Conservation (phyloP, 2,113 vertebrate genomes). For the Hemichromis elongatus region DNA sequence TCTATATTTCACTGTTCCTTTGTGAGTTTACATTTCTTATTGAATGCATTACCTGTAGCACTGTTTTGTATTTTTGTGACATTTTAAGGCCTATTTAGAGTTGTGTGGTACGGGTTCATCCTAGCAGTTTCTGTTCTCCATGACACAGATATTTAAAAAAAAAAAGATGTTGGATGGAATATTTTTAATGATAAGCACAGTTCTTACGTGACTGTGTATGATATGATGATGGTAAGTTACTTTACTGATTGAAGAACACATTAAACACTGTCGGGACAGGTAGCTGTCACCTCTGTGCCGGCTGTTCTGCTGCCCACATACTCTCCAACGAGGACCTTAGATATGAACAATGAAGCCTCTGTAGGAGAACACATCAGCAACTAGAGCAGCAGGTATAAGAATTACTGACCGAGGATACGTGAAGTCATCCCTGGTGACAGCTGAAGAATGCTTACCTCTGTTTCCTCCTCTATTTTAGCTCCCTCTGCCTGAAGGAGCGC, state of each 20-base stretch:
- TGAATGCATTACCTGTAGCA: background rate
- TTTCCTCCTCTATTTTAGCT: conserved; percentile 97
- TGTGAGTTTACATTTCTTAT: background rate
- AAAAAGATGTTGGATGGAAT: background rate
- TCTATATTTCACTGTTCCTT: background rate
- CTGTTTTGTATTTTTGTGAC: background rate
- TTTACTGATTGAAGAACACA: background rate
- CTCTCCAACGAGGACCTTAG: background rate
- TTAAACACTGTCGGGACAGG: background rate
- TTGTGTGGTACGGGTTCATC: background rate
- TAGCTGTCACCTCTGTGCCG: background rate
- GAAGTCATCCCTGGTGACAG: background rate
- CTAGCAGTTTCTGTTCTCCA: background rate
- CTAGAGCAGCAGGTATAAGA: background rate
- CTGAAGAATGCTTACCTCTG: conserved; percentile 78
- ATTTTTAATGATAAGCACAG: background rate
- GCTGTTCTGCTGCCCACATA: background rate
- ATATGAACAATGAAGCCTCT: background rate
- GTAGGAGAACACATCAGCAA: background rate
- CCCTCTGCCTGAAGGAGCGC: conserved; percentile 93
- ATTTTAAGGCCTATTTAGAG: background rate
- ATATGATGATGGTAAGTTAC: background rate
- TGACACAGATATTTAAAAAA: background rate
- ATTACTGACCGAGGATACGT: background rate
- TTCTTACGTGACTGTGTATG: background rate